phyloP scores from a whole-genome alignment of 2,888 invertebrate genomes.

The Notodonta dromedarius region DNA sequence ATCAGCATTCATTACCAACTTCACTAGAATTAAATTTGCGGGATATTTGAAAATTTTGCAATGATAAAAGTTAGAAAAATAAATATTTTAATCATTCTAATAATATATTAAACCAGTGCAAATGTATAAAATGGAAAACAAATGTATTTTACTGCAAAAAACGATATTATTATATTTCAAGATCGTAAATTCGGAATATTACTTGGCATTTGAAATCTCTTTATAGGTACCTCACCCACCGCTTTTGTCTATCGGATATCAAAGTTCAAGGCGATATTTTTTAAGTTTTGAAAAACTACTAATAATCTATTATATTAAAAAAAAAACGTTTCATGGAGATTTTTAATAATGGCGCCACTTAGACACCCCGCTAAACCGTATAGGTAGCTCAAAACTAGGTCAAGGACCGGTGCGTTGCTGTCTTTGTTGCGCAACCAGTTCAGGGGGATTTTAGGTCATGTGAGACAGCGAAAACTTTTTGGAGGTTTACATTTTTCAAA shows the following conservation, averaged over 20 bases:
- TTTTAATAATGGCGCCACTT: constrained; percentile 46
- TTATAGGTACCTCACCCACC: not conserved
- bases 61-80: not conserved
- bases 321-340: constrained; percentile 15
- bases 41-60: constrained; percentile 32
- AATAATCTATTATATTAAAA: not conserved
- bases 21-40: constrained; percentile 50
- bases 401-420: constrained; percentile 51
- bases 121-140: no score
- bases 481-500: not conserved
- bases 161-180: no score
- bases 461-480: constrained; percentile 38
- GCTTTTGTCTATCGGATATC: not conserved
- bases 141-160: no score
- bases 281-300: not conserved
- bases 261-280: constrained; percentile 4
- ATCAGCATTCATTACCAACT: constrained; percentile 53
- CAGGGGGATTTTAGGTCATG: constrained; percentile 49
- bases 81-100: not conserved
- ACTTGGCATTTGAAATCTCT: no score
- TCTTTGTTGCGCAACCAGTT: constrained; percentile 52
- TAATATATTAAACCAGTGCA: no score
- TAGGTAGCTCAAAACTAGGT: constrained; percentile 50
- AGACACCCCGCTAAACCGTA: constrained; percentile 20
- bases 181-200: no score